Conservation (phyloP, 1,140 invertebrate genomes). For the Cyphomyrmex costatus region DNA sequence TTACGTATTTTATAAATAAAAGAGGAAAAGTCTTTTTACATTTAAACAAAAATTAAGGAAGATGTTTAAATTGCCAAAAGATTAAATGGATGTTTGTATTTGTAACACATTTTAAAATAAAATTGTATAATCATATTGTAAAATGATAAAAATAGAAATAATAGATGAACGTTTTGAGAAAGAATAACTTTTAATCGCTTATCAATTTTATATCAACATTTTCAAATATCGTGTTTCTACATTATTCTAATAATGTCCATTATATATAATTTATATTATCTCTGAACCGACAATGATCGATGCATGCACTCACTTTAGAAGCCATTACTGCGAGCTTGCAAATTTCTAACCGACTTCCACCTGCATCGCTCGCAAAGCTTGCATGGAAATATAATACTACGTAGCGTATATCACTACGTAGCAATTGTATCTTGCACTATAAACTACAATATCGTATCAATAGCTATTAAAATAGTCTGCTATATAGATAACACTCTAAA, state of each 20-base stretch:
- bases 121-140: neutral
- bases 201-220: constrained; percentile 22
- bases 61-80: neutral
- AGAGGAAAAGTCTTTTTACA: neutral
- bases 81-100: neutral
- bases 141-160: neutral
- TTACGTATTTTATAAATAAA: neutral
- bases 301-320: constrained; percentile 32
- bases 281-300: constrained; percentile 24
- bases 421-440: constrained; percentile 7
- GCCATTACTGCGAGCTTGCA: constrained; percentile 46
- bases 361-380: neutral
- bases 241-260: constrained; percentile 44
- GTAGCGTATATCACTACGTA: neutral
- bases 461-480: constrained; percentile 29
- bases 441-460: constrained; percentile 25
- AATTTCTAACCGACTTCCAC: constrained; percentile 36
- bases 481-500: constrained; percentile 12
- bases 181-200: neutral
- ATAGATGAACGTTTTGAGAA: neutral
- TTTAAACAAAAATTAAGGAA: neutral
- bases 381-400: constrained; percentile 16
- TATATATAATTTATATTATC: constrained; percentile 1
- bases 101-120: neutral
- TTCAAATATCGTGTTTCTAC: neutral